Percentiles rank a stretch among this genome's conserved stretches.
phyloP scores from a whole-genome alignment of 2,888 invertebrate genomes.

The Masnerella sp. region DNA sequence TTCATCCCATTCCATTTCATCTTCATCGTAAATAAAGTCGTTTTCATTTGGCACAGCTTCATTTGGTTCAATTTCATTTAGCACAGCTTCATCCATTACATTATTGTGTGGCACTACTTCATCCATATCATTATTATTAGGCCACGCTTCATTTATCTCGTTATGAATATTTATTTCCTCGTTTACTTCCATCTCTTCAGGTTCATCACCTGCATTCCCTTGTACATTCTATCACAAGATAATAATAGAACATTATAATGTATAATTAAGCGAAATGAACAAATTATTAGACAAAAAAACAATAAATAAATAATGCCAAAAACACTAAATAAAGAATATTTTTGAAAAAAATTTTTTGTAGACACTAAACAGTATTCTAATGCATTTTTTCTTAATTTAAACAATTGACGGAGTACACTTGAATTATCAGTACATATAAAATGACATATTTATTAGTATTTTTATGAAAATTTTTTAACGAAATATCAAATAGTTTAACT shows the following conservation, averaged over 20 bases:
- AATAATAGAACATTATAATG: neutral
- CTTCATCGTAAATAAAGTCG: conserved; percentile 1
- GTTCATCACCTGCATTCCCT: neutral
- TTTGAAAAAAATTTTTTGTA: too few species aligned
- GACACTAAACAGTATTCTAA: too few species aligned
- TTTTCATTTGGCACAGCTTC: neutral
- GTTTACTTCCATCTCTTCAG: conserved; percentile 1
- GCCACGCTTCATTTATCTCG: neutral
- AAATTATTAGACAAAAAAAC: too few species aligned
- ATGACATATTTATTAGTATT: too few species aligned
- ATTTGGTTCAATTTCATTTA: neutral
- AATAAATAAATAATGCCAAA: too few species aligned
- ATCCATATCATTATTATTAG: neutral
- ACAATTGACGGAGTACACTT: too few species aligned
- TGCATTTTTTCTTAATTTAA: too few species aligned
- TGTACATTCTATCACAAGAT: conserved; percentile 1
- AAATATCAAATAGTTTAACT: too few species aligned
- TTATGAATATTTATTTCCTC: neutral
- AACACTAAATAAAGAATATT: too few species aligned
- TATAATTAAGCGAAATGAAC: neutral
- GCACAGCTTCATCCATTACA: neutral
- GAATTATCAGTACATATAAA: too few species aligned
- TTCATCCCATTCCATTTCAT: conserved; percentile 11
- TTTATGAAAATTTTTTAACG: too few species aligned
- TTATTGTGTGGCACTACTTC: neutral